Conservation (phyloP, 1,140 invertebrate species). For the Eumeta japonica region DNA sequence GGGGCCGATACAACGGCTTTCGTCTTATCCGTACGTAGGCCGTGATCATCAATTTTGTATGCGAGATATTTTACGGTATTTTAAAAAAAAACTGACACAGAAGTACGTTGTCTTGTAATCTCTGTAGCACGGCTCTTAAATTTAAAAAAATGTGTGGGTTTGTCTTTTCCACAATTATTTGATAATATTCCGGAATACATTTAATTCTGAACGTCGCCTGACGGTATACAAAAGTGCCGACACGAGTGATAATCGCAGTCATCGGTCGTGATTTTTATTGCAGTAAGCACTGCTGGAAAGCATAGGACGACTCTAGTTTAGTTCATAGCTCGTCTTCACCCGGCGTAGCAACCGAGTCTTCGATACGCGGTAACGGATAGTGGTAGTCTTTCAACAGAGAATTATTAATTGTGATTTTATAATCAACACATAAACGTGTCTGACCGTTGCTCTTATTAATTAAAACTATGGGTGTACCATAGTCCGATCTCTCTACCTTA, state of each 20-base stretch:
- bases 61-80: no score
- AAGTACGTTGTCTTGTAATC: no score
- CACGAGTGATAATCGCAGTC: slow-evolving; percentile 23
- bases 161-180: slow-evolving; percentile 21
- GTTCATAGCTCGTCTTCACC: slow-evolving; percentile 19
- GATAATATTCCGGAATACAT: slow-evolving; percentile 21
- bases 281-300: slow-evolving; percentile 17
- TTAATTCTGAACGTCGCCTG: slow-evolving; percentile 21
- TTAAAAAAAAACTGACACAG: no score
- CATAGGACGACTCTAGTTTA: slow-evolving; percentile 19
- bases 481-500: slow-evolving; percentile 13
- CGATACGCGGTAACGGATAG: slow-evolving; percentile 16
- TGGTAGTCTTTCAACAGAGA: slow-evolving; percentile 16
- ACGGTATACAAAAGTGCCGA: slow-evolving; percentile 22
- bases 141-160: no score
- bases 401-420: slow-evolving; percentile 19
- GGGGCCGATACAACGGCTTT: no score
- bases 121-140: no score
- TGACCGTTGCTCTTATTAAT: slow-evolving; percentile 10
- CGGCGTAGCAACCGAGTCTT: slow-evolving; percentile 14
- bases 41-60: no score
- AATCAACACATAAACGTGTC: slow-evolving; percentile 17
- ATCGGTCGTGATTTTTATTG: slow-evolving; percentile 16
- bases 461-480: no score
- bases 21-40: no score